Base-by-base conservation (phyloP, 2,888 invertebrate species). In the Epirrita christyi region DNA sequence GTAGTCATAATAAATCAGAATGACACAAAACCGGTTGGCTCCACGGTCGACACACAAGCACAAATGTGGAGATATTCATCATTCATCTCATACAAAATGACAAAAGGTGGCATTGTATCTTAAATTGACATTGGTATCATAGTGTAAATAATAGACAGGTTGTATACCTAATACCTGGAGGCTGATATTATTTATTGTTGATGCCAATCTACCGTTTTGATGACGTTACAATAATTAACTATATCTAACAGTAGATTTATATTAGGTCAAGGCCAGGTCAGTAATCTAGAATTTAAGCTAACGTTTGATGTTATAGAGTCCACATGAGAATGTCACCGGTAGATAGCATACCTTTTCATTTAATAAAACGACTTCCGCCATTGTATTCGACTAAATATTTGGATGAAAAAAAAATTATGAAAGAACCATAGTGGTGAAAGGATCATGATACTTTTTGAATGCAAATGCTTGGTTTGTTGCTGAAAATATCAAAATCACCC, bases 1-100 rank as follows among this genome's bases (percentile, higher is more conserved):
- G 14, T 21, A 21, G 1, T 29, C 36, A 9, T 32, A 21, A 7
- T 45, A 40, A 11, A 55, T 55, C 43, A 44, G 32, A 32, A 8
- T 38, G 44, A 15, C 40, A 55, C 9, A 34, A 28, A 38, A 55
- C 55, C 44, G 55, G 55, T 50, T 40, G 15, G 14, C 9, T 32
- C 48, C 54, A 55, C 40, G 44, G 44, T 44, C 37, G 42, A 37
- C 51, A 45, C 40, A 51, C 42, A 42, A 47, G 32, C 51, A 51
- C 37, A 45, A 13, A 52, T 51, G 40, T 21, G 13, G 13, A n/a
- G 41, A 50, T 29, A 43, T 32, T 32, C 29, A 46, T 32, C 29
- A 46, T 7, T 47, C 29, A 32, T 46, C 46, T 37, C 51, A 45
- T 56, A 45, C 45, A 56, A 36, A n/a, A 21, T n/a, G 7, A 5